phyloP scores from a whole-genome alignment of 2,797 vertebrate species.

The Cottoperca gobio region DNA sequence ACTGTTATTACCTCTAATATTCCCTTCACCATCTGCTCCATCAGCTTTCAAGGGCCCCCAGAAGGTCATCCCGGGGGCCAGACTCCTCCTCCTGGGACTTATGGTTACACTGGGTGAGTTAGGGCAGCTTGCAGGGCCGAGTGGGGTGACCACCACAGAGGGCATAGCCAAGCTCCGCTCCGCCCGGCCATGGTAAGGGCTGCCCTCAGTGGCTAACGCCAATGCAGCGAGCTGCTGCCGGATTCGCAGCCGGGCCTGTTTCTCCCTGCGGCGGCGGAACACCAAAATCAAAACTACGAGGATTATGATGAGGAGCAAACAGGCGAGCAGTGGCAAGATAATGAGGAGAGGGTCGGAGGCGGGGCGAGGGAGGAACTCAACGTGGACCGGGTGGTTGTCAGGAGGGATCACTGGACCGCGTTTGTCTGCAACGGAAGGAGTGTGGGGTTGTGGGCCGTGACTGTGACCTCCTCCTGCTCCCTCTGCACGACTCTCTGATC shows the following conservation, averaged over 20 bases:
- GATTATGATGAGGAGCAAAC: conserved; percentile 86
- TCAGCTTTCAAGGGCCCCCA: conserved; percentile 85
- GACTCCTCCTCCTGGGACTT: conserved; percentile 65
- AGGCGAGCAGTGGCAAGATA: conserved; percentile 83
- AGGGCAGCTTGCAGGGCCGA: conserved; percentile 74
- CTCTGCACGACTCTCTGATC: conserved; percentile 24
- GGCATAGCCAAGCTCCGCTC: conserved; percentile 86
- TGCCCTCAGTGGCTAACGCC: conserved; percentile 46
- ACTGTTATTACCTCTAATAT: conserved; percentile 4
- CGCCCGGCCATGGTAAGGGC: conserved; percentile 65
- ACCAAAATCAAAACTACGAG: conserved; percentile 83
- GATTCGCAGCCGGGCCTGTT: conserved; percentile 73
- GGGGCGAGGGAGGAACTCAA: conserved; percentile 77
- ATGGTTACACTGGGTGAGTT: conserved; percentile 60
- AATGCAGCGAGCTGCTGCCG: conserved; percentile 76
- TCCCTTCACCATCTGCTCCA: conserved; percentile 16
- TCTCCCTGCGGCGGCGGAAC: conserved; percentile 87
- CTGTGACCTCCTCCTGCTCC: conserved; percentile 35
- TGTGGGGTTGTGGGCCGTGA: conserved; percentile 31
- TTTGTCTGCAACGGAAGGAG: conserved; percentile 55
- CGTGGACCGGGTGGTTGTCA: conserved; percentile 56
- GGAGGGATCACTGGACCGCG: conserved; percentile 40
- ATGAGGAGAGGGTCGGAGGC: conserved; percentile 84
- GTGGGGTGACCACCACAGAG: conserved; percentile 88
- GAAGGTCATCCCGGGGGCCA: conserved; percentile 79